Evolutionary conservation across 2,797 vertebrate genomes (phyloP).

Genomic region (Hemitrygon akajei): DNA sequence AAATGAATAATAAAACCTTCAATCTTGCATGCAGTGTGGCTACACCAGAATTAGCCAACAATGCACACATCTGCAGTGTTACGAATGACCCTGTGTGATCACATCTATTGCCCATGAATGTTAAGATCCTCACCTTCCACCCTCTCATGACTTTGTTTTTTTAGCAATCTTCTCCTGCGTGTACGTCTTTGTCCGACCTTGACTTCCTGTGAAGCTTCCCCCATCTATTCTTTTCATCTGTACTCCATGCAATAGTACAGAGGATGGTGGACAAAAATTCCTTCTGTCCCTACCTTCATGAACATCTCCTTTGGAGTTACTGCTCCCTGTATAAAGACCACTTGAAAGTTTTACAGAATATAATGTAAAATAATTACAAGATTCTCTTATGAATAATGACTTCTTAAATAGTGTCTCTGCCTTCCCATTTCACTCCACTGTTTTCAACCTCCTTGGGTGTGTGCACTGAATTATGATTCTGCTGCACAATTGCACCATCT

Average conservation of each 20-base stretch:
- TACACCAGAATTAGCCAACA: no score
- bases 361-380: neutral
- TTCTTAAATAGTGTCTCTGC: neutral
- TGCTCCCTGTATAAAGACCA: neutral
- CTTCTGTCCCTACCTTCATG: neutral
- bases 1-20: neutral
- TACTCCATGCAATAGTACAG: neutral
- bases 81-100: no score
- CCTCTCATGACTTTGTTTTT: neutral
- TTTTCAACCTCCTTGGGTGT: neutral
- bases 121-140: neutral
- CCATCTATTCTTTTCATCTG: neutral
- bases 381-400: neutral
- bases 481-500: conserved; percentile 29
- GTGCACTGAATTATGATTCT: neutral
- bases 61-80: no score
- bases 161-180: neutral
- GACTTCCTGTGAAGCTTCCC: neutral
- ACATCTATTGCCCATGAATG: no score
- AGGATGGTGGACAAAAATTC: neutral
- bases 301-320: neutral
- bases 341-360: neutral
- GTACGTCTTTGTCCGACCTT: no score
- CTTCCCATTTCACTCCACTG: neutral
- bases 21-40: no score